Percentiles rank a stretch among this genome's conserved stretches.
phyloP scores from a whole-genome alignment of 2,888 invertebrate species.

The Miltochrista miniata region DNA sequence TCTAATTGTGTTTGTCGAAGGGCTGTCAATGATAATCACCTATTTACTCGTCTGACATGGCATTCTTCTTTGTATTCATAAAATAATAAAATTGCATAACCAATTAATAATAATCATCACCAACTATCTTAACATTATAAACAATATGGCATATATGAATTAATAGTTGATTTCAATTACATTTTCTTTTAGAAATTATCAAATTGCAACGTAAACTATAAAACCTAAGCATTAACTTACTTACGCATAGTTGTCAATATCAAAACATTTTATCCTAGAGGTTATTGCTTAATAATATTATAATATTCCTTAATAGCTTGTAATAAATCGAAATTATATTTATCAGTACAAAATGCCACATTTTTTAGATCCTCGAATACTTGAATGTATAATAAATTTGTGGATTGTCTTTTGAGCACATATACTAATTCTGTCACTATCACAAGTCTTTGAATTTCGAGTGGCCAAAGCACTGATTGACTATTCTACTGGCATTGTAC shows the following conservation, averaged over 20 bases:
- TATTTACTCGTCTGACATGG: slow-evolving; percentile 61
- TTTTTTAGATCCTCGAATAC: slow-evolving; percentile 68
- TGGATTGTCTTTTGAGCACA: slow-evolving; percentile 82
- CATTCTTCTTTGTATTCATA: slow-evolving; percentile 55
- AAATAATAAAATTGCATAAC: slow-evolving; percentile 58
- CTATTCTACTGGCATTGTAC: slow-evolving; percentile 70
- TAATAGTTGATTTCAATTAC: slow-evolving; percentile 77
- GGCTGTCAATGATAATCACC: slow-evolving; percentile 57
- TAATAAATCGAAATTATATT: slow-evolving; percentile 68
- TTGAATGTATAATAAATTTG: slow-evolving; percentile 67
- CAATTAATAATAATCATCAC: slow-evolving; percentile 62
- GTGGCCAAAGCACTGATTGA: slow-evolving; percentile 70
- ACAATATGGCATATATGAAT: slow-evolving; percentile 83
- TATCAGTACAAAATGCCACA: slow-evolving; percentile 82
- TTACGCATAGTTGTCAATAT: slow-evolving; percentile 82
- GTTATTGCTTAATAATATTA: slow-evolving; percentile 79
- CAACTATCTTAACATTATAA: slow-evolving; percentile 78
- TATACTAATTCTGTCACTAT: slow-evolving; percentile 74
- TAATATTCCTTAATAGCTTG: slow-evolving; percentile 71
- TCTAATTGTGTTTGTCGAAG: slow-evolving; percentile 56
- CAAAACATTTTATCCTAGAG: slow-evolving; percentile 81
- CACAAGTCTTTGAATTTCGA: slow-evolving; percentile 76
- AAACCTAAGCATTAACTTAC: slow-evolving; percentile 80
- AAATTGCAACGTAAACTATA: slow-evolving; percentile 72
- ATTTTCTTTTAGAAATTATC: slow-evolving; percentile 78